Base-by-base conservation (phyloP, 2,888 invertebrate species). In the Drosophila melanosoma region DNA sequence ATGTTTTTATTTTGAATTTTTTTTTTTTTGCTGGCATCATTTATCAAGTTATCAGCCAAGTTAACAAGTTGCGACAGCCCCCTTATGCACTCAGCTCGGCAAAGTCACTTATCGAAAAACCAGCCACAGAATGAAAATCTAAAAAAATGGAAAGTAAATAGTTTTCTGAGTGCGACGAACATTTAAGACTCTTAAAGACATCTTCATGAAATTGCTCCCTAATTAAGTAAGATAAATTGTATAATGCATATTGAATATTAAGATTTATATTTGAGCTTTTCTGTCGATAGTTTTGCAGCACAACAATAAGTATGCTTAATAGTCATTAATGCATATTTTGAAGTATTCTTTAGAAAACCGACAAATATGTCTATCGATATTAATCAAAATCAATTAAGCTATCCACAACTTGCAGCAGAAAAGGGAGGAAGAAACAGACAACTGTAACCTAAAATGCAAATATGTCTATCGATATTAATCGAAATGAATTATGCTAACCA, bases 41-140 rank as follows among this genome's bases (percentile, higher is more conserved):
- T 81, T 73, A 76, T 79, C 69, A 78, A 67, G 15, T 64, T 64
- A 75, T 56, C 76, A 58, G 76, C 32, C 35, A 40, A 63, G 53
- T 33, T 48, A 70, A 70, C 52, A 80, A 52, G 38, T 54, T 67
- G 57, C 32, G 59, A 66, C 79, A 74, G 63, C 57, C 15, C 8
- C 64, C 36, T 69, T 68, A 53, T 74, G 61, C 60, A 67, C 68
- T 57, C 60, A 57, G 40, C 56, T 38, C 35, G 51, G 54, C 59
- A 51, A 57, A 78, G 62, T 62, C 74, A 79, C 61, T 76, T 69
- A 69, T 65, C 52, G 61, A 40, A 11, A 32, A 35, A n/a, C 32
- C 26, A 26, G 20, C 8, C 8, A 42, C 35, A 20, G 26, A 17
- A 15, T 4, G 4, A 7, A 45, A 58, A 26, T 20, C 54, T 35